Evolutionary conservation across 2,888 invertebrate species (phyloP), one percentile per base, ranked within the genome.

Genomic region (Ochropleura plecta): DNA sequence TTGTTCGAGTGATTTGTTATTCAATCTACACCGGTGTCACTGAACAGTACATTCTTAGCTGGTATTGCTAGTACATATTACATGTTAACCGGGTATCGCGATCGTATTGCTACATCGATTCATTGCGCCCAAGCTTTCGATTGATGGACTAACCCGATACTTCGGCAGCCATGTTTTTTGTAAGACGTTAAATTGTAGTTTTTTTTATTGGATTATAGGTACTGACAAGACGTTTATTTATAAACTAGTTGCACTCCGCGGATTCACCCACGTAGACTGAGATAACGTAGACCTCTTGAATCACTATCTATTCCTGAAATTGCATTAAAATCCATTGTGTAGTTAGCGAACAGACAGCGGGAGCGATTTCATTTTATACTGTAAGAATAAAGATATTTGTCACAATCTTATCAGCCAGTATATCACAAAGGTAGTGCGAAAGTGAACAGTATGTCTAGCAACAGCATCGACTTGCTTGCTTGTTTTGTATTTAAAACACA

Each of bases 1-100:
- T 83, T 84, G 81, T 85, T 85, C 73, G 65, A 84, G 76, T 87
- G 79, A 88, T 86, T 90, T 90, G 88, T 88, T 90, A 91, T 90
- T 89, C 84, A 87, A 89, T 91, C 87, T 84, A 87, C 78, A 83
- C 78, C 75, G 72, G 70, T 76, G 85, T 86, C 80, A 83, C 87
- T 86, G 83, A 86, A 82, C 71, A 82, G 51, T 69, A 72, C 86
- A 87, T 76, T 89, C 89, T 79, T 79, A 78, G 82, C 79, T 84
- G 77, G 79, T 79, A 30, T 1, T 30, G 30, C 30, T 30, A 30
- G 30, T 30, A 30, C 30, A 30, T 30, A 3, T 30, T 30, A 80
- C 84, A 84, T 86, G 86, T 87, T 88, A 88, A 85, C 85, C 85
- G 82, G 76, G 82, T 85, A 79, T 74, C 62, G 70, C 55, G 71